phyloP scores from a whole-genome alignment of 2,888 invertebrate species.

The Biston stratarius region DNA sequence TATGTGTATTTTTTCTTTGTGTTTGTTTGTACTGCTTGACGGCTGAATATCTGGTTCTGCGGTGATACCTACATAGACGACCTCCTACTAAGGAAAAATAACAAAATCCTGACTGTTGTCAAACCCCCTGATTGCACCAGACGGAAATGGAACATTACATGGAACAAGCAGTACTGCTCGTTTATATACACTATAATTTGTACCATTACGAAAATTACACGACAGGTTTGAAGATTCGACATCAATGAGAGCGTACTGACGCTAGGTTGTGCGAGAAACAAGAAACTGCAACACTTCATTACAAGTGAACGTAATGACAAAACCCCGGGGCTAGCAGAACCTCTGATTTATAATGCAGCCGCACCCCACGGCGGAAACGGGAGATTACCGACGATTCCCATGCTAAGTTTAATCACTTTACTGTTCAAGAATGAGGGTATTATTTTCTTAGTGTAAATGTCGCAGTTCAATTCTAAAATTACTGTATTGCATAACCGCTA shows the following conservation, averaged over 20 bases:
- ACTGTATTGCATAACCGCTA: too few relatives aligned
- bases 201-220: slow-evolving; percentile 2
- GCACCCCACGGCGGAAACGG: slow-evolving; percentile 22
- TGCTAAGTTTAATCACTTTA: slow-evolving; percentile 16
- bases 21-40: too few relatives aligned
- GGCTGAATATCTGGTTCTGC: too few relatives aligned
- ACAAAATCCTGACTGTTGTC: slow-evolving; percentile 55
- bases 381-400: slow-evolving; percentile 17
- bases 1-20: too few relatives aligned
- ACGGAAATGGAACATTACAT: slow-evolving; percentile 10
- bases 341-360: slow-evolving; percentile 27
- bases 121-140: not conserved
- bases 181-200: not conserved
- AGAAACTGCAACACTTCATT: slow-evolving; percentile 52
- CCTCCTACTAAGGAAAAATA: slow-evolving; percentile 49
- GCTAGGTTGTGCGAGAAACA: slow-evolving; percentile 11
- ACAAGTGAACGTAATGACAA: slow-evolving; percentile 57
- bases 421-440: not conserved
- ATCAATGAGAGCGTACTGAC: slow-evolving; percentile 18
- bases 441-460: too few relatives aligned
- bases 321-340: slow-evolving; percentile 50
- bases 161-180: not conserved
- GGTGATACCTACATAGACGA: too few relatives aligned
- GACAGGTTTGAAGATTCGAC: slow-evolving; percentile 6
- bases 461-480: too few relatives aligned